Evolutionary conservation across 2,888 invertebrate species (phyloP), one percentile per base, ranked within the genome.

Genomic region (Diaprepes abbreviatus): DNA sequence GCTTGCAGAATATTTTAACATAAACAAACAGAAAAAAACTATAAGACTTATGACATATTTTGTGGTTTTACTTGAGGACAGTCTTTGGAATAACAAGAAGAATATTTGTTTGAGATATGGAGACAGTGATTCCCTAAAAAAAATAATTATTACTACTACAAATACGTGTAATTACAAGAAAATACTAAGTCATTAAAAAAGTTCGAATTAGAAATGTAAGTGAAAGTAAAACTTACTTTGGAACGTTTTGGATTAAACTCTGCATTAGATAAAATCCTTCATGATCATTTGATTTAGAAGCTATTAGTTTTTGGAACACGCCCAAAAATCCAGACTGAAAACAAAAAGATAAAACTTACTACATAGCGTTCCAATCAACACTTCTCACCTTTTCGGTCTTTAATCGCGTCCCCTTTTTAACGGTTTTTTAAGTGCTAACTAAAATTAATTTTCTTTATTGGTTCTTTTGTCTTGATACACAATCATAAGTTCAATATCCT

Each of bases 241-340:
- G 93, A 79, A 96, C 92, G 80, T 93, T 89, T 80, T 91, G 91
- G 45, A 98, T 88, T 78, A 99, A 89, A 48, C 91, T 90, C 80
- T 95, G 94, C 75, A 99, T 89, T 7, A 99, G 86, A 79, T 93
- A 91, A 84, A 99, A 98, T 4, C 98, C 98, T 84, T 98, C 96
- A 79, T 97, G 96, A 83, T 99, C 98, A 81, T 98, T 95, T 0
- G 91, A 88, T 85, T 96, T 97, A 0, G 97, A 97, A 0, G 97
- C 94, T 72, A 98, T 94, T 79, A 99, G 86, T 84, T 98, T 97
- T 83, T 98, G 98, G 85, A 97, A 98, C 6, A 98, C 93, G 1
- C 98, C 98, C 45, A 99, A 86, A 76, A 97, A 89, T 1, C 93
- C 92, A 77, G 89, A 90, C 89, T 93, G n/a, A 85, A 28, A 75